Evolutionary conservation across 1,140 invertebrate genomes (phyloP).

Genomic region (Zophobas atratus): DNA sequence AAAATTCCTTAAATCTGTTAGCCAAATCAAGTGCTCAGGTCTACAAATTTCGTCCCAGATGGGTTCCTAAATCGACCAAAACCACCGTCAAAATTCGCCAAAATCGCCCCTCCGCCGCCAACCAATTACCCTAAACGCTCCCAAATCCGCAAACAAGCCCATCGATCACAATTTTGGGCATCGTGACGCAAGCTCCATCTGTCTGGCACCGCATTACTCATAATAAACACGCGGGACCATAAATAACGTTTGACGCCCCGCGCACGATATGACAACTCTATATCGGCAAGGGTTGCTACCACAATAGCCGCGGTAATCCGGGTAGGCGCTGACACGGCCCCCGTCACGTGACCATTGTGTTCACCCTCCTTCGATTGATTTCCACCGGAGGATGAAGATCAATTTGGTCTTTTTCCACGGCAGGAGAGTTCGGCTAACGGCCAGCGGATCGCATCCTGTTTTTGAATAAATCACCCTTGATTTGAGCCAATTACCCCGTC

Average conservation of each 20-base stretch:
- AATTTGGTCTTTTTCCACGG: slow-evolving; percentile 2
- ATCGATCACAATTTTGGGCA: slow-evolving; percentile 55
- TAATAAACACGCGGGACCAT: slow-evolving; percentile 58
- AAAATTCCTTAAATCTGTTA: too few species aligned
- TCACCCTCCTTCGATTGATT: slow-evolving; percentile 28
- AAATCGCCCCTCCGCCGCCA: not conserved
- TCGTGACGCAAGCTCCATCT: slow-evolving; percentile 58
- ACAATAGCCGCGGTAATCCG: slow-evolving; percentile 57
- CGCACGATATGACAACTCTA: slow-evolving; percentile 57
- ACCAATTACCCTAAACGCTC: not conserved
- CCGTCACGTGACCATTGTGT: slow-evolving; percentile 59
- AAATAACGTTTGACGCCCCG: slow-evolving; percentile 59
- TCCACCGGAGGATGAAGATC: not conserved
- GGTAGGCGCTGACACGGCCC: slow-evolving; percentile 55
- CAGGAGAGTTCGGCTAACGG: slow-evolving; percentile 20
- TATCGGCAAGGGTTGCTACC: slow-evolving; percentile 57
- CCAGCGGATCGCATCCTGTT: slow-evolving; percentile 19
- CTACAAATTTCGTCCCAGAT: too few species aligned
- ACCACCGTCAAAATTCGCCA: too few species aligned
- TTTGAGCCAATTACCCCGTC: slow-evolving; percentile 52
- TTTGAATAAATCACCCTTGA: slow-evolving; percentile 8
- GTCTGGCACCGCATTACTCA: slow-evolving; percentile 55
- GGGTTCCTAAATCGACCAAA: too few species aligned
- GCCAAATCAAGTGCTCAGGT: too few species aligned
- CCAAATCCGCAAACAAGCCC: slow-evolving; percentile 40